phyloP scores from a whole-genome alignment of 2,797 vertebrate genomes.

The Centroberyx gerrardi region DNA sequence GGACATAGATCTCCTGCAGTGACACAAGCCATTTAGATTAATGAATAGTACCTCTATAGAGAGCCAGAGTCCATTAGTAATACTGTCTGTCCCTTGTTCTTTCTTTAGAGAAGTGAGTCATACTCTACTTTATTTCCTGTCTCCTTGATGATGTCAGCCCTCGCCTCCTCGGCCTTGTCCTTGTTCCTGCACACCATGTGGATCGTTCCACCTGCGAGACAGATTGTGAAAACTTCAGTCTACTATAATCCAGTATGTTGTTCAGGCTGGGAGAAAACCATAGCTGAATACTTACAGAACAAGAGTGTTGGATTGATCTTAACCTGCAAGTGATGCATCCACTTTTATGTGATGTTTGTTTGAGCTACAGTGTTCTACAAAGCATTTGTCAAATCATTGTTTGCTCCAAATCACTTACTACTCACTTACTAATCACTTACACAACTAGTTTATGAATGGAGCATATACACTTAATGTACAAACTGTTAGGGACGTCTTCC shows the following conservation, averaged over 20 bases:
- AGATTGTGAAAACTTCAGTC: neutral
- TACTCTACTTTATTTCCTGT: constrained; percentile 85
- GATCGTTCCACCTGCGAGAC: constrained; percentile 81
- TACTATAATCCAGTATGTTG: neutral
- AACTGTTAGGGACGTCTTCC: too few relatives aligned
- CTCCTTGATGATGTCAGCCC: constrained; percentile 87
- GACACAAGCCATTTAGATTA: constrained; percentile 21
- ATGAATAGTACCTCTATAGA: neutral
- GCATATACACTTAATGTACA: too few relatives aligned
- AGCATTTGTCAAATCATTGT: neutral
- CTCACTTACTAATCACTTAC: too few relatives aligned
- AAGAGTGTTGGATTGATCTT: too few relatives aligned
- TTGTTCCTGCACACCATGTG: constrained; percentile 90
- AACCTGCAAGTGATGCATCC: too few relatives aligned
- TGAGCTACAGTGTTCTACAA: neutral
- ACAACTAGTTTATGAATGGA: too few relatives aligned
- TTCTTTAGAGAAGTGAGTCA: constrained; percentile 11
- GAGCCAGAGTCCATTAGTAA: neutral
- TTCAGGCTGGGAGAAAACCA: neutral
- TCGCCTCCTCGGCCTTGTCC: constrained; percentile 87
- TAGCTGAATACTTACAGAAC: neutral
- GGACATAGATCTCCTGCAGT: constrained; percentile 85
- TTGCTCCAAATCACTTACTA: too few relatives aligned
- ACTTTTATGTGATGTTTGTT: neutral
- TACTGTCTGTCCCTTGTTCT: neutral